These are phyloP conservation scores for Cephus runcator DNA, from an alignment of 2,888 invertebrate genomes.

Conservation along the genomic window DNA sequence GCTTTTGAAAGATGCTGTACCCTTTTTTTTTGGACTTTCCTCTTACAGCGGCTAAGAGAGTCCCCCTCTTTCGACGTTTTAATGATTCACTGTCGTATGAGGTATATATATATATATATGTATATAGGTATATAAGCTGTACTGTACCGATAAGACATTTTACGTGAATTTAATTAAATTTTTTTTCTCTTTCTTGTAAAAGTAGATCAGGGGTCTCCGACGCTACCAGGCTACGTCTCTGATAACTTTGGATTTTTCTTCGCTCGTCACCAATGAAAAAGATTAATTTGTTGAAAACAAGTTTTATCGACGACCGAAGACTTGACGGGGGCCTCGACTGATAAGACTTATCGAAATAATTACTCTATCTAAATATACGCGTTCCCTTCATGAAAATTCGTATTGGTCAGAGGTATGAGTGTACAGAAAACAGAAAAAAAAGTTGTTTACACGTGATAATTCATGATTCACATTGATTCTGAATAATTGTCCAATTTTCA, in stretches of 20 bases:
- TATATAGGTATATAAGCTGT: background rate
- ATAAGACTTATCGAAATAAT: constrained; percentile 54
- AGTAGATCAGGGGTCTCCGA: background rate
- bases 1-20: background rate
- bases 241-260: constrained; percentile 33
- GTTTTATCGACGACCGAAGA: constrained; percentile 43
- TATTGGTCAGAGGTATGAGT: too few species aligned
- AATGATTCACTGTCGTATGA: background rate
- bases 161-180: background rate
- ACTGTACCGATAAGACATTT: background rate
- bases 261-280: constrained; percentile 33
- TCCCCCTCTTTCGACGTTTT: background rate
- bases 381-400: constrained; percentile 10
- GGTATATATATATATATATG: background rate
- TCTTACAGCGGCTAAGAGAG: background rate
- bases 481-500: too few species aligned
- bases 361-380: constrained; percentile 44
- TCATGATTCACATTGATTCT: too few species aligned
- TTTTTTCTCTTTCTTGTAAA: background rate
- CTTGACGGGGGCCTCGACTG: constrained; percentile 22
- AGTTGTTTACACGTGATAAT: too few species aligned
- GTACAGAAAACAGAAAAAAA: too few species aligned
- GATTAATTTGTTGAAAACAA: constrained; percentile 55
- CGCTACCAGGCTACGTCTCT: background rate
- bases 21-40: background rate